Evolutionary conservation across 2,113 vertebrate genomes (phyloP).

Genomic region (Podiceps cristatus): DNA sequence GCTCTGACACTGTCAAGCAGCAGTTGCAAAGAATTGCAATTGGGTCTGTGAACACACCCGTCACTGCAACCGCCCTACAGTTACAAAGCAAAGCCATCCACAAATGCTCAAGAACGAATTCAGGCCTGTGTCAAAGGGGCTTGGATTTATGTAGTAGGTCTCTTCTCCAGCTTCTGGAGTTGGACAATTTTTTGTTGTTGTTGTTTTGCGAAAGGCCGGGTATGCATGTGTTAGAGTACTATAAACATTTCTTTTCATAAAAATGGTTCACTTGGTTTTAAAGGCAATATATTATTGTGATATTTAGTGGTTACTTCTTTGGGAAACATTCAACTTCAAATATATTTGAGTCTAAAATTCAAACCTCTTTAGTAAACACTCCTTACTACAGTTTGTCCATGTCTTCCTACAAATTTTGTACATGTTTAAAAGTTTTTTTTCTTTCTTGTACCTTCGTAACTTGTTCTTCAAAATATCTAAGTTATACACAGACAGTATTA

Average conservation of each 20-base stretch:
- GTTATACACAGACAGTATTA: neutral
- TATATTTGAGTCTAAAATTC: neutral
- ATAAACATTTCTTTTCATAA: neutral
- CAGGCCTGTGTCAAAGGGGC: neutral
- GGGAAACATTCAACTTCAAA: neutral
- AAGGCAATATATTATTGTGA: neutral
- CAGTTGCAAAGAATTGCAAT: neutral
- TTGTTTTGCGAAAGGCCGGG: neutral
- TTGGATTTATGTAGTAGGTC: neutral
- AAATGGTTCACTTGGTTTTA: neutral
- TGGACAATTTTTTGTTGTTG: accelerated
- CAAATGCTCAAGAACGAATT: neutral
- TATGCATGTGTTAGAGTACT: neutral
- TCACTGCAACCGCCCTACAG: accelerated
- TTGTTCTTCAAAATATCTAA: neutral
- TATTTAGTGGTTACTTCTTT: neutral
- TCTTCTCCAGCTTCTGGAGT: neutral
- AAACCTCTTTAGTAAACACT: neutral
- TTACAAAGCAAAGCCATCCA: neutral
- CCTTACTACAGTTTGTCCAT: neutral
- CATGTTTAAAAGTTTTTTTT: neutral
- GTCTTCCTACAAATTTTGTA: neutral
- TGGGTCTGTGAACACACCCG: accelerated
- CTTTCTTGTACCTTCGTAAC: neutral
- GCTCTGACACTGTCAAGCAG: neutral